Conservation (phyloP, 2,888 invertebrate species). For the Lasioglossum leucozonium region DNA sequence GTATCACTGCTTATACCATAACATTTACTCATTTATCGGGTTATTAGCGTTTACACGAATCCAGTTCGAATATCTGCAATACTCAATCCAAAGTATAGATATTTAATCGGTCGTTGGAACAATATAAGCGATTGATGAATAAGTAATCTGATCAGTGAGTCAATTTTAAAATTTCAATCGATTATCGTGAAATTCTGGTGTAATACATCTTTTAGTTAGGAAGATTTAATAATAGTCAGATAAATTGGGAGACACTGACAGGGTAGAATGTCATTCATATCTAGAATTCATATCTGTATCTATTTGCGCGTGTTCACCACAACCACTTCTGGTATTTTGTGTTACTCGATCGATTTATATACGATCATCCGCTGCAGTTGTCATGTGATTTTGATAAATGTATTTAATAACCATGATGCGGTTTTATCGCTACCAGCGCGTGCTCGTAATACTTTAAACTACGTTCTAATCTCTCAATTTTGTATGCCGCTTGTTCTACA, state of each 20-base stretch:
- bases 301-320: slow-evolving; percentile 16
- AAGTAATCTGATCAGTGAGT: not conserved
- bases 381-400: slow-evolving; percentile 63
- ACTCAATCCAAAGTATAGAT: not conserved
- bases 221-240: not conserved
- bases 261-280: slow-evolving; percentile 8
- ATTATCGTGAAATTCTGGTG: not conserved
- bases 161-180: not conserved
- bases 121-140: not conserved
- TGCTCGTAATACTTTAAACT: slow-evolving; percentile 24
- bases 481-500: not conserved
- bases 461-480: slow-evolving; percentile 17
- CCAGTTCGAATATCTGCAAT: not conserved
- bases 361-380: slow-evolving; percentile 10
- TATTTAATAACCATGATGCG: slow-evolving; percentile 34
- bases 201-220: not conserved
- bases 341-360: slow-evolving; percentile 30
- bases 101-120: not conserved
- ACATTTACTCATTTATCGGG: not conserved
- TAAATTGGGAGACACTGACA: slow-evolving; percentile 14
- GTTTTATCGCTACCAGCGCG: slow-evolving; percentile 26
- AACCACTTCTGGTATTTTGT: slow-evolving; percentile 20
- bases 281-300: slow-evolving; percentile 17
- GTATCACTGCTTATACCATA: not conserved
- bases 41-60: not conserved